Evolutionary conservation across 2,888 invertebrate genomes (phyloP), one percentile per base, ranked within the genome.

Genomic region (Liodrosophila aerea): DNA sequence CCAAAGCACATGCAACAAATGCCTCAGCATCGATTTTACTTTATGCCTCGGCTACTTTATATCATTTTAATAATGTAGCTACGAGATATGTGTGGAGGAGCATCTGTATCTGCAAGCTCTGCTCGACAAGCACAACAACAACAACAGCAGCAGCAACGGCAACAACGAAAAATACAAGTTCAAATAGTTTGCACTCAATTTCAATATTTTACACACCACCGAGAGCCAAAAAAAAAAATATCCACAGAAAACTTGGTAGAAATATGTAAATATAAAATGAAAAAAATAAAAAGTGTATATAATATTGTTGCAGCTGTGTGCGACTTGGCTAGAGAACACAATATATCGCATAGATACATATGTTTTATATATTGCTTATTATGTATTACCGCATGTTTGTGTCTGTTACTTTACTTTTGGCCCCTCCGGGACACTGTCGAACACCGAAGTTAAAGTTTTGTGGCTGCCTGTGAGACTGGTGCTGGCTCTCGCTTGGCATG

Each of bases 141-240:
- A 30, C 58, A 52, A 29, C 45, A 54, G 31, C 60, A 54, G 39
- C 49, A 50, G 22, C 36, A 33, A 12, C 53, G 47, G 15, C 29
- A 54, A 12, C 40, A 49, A 1, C 29, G 9, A 54, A 41, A 47
- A 30, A 22, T 52, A 59, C 52, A 70, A 72, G 76, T 81, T 77
- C 75, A 70, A 73, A 77, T 84, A 81, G 78, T 80, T 80, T 80
- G 85, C 85, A 80, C 84, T 78, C 84, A 83, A 78, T 78, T 78
- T 83, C 84, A 78, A 78, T 84, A 78, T 84, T 78, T 84, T 78
- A 81, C 69, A 77, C 57, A 68, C 65, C 53, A 60, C 33, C 29
- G 54, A 44, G 57, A 41, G 34, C 13, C n/a, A 30, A 13, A 43
- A 34, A 39, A 54, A 40, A 37, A 29, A 36, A 39, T 18, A 29